Evolutionary conservation across 1,140 invertebrate species (phyloP).

Genomic region (Trichonephila inaurata): DNA sequence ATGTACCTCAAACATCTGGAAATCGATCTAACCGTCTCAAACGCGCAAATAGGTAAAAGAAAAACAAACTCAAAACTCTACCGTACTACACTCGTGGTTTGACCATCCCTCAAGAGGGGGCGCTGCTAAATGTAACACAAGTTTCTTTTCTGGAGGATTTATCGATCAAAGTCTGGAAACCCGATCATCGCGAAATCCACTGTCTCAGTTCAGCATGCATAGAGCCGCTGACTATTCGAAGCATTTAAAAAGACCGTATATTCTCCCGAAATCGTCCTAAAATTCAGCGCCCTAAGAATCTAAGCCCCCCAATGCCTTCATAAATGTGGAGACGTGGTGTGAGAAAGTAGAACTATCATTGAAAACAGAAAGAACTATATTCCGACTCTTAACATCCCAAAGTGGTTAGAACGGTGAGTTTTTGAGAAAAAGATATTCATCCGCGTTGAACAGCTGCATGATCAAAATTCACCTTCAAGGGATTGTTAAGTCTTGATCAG

Average conservation of each 20-base stretch:
- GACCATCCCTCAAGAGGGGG: not conserved
- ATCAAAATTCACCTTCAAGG: constrained; percentile 29
- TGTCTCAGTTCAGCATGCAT: not conserved
- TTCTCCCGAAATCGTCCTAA: not conserved
- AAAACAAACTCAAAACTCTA: not conserved
- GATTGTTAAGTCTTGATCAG: not conserved
- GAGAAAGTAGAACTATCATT: not conserved
- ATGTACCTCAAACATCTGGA: not conserved
- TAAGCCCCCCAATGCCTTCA: too few species aligned
- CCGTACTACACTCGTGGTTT: not conserved
- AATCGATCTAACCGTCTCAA: not conserved
- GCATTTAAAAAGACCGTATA: not conserved
- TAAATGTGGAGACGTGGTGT: too few species aligned
- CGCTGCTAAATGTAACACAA: not conserved
- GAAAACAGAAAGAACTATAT: not conserved
- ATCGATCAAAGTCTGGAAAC: constrained; percentile 43
- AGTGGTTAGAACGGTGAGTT: not conserved
- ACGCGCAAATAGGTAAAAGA: not conserved
- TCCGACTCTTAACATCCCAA: not conserved
- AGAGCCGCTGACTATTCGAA: not conserved
- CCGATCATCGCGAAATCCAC: constrained; percentile 44
- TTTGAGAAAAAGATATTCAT: constrained; percentile 11
- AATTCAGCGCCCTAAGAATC: too few species aligned
- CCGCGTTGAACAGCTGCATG: constrained; percentile 57
- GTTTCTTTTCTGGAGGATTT: constrained; percentile 23